Conservation (phyloP, 2,797 vertebrate genomes). For the Salarias fasciatus region DNA sequence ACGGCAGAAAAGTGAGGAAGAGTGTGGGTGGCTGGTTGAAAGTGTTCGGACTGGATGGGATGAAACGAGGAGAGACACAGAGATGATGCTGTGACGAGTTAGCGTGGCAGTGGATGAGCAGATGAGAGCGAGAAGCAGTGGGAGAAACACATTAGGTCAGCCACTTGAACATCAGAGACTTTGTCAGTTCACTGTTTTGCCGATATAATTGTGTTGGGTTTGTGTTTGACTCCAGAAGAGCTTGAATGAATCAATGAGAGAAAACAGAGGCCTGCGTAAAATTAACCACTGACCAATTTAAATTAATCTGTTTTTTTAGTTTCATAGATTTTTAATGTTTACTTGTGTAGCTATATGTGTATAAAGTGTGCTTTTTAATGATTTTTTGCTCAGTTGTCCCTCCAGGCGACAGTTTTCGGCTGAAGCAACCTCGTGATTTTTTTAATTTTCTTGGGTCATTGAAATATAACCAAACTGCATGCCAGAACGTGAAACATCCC, state of each 20-base stretch:
- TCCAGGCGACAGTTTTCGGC: conserved; percentile 10
- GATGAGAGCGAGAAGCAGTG: conserved; percentile 67
- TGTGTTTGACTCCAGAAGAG: conserved; percentile 15
- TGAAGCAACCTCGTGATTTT: conserved; percentile 6
- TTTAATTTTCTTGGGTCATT: conserved; percentile 25
- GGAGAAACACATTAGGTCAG: conserved; percentile 59
- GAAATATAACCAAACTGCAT: conserved; percentile 44
- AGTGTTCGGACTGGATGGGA: conserved; percentile 34
- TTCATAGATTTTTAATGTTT: too few species aligned
- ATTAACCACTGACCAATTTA: too few species aligned
- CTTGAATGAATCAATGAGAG: conserved; percentile 17
- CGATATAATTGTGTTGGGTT: conserved; percentile 2
- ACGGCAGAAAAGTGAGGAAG: conserved; percentile 39
- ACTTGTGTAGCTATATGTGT: too few species aligned
- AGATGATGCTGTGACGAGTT: conserved; percentile 44
- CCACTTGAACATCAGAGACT: conserved; percentile 31
- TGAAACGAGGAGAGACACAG: conserved; percentile 44
- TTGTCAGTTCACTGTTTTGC: conserved; percentile 15
- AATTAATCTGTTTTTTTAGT: too few species aligned
- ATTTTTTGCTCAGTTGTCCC: too few species aligned
- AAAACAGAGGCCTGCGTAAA: background rate
- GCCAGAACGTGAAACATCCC: conserved; percentile 10
- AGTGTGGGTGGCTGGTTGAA: conserved; percentile 55
- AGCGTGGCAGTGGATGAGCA: conserved; percentile 50
- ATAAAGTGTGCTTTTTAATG: too few species aligned